Evolutionary conservation across 2,797 vertebrate species (phyloP), one percentile per base, ranked within the genome.

Genomic region (Centroberyx gerrardi): DNA sequence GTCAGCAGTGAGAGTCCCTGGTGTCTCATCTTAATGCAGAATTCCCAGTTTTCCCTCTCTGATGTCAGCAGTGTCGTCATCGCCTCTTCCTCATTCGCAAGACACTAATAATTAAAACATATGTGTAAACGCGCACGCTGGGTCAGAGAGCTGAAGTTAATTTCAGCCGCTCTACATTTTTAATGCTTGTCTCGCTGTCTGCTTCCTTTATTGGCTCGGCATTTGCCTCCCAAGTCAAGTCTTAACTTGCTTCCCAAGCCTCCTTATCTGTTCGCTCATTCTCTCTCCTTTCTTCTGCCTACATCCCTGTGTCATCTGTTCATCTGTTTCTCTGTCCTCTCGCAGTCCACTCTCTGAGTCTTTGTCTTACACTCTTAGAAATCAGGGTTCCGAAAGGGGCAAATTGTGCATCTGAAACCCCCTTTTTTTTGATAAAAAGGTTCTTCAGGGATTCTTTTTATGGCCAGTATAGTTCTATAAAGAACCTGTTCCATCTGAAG

Each of bases 41-140:
- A 14, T 42, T 65, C 51, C 56, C 61, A 42, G 38, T 28, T 33
- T 36, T 78, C 22, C 71, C 9, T 18, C 28, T 54, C 42, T 69
- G 64, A 76, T 64, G 60, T 72, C 59, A 72, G 18, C 1, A 38
- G 51, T 44, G 4, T 6, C 18, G 14, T 40, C 46, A 49, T 14
- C 2, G 54, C 14, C n/a, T 56, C n/a, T 51, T 49, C 5, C 15
- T 64, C 33, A 36, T 65, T 72, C 8, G 33, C 46, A 40, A 22
- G 18, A 46, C 53, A n/a, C 10, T 18, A 46, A 49, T 51, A 22
- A 44, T 60, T 18, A 46, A 64, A 60, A 65, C 48, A 8, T 58
- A 18, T 51, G 46, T 63, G 62, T 33, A 46, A 63, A 3, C 55
- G 2, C 31, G 10, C 28, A 46, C 12, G 44, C 28, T 62, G 31